Base-by-base conservation (phyloP, 2,888 invertebrate species). In the Diploptera punctata region DNA sequence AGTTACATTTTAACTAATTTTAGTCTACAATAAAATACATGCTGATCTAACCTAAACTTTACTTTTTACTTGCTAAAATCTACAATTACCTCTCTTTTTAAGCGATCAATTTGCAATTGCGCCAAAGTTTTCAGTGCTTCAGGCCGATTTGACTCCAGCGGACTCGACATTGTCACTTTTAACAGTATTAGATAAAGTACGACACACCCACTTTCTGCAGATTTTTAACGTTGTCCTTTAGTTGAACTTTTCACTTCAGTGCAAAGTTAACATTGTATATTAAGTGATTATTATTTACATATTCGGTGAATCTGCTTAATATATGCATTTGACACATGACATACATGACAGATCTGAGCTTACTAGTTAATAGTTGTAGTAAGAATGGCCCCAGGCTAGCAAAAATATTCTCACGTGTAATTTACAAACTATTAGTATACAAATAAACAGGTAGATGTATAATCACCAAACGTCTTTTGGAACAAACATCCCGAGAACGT, bases 41-140 rank as follows among this genome's bases (percentile, higher is more conserved):
- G n/a, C n/a, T n/a, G n/a, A n/a, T n/a, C n/a, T n/a, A n/a, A n/a
- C n/a, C n/a, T n/a, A n/a, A n/a, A n/a, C n/a, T n/a, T n/a, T n/a
- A n/a, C n/a, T n/a, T n/a, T n/a, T n/a, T n/a, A n/a, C n/a, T n/a
- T n/a, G n/a, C n/a, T n/a, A n/a, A 47, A 9, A 18, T 19, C 18
- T 3, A 18, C 13, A 29, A 16, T n/a, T 29, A 57, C 57, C 57
- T 57, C 57, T 18, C 29, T 54, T 21, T 54, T 57, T 4, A 57
- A 13, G n/a, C 57, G 57, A n/a, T 57, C 57, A 29, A 57, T 57
- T 24, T 57, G 57, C 13, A 57, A 29, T 29, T 57, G 57, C n/a
- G 57, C 57, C 16, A 57, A 3, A 3, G 13, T 57, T n/a, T 10
- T 57, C 57, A 57, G 57, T 2, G 57, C 31, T 57, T 57, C 57